Base-by-base conservation (phyloP, 2,113 vertebrate genomes). In the Chaenogobius annularis region DNA sequence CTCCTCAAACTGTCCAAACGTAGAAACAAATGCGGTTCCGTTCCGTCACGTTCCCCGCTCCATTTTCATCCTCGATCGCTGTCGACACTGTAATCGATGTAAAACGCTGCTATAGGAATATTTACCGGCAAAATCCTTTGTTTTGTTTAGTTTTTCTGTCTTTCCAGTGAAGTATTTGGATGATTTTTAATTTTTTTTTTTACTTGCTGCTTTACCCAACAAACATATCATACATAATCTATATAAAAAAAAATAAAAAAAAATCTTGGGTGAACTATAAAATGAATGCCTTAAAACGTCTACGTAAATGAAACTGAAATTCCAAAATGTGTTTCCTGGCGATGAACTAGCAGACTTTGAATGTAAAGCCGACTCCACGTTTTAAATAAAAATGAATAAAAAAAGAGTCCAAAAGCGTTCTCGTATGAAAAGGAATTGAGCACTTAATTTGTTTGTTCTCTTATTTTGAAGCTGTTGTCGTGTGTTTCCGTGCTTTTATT, bases 401-500 rank as follows among this genome's bases (percentile, higher is more conserved):
- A 40, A 40, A 9, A 5, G 59, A 17, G 31, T 15, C 15, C 9
- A 19, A n/a, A 17, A 62, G 31, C 56, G 31, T 59, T 61, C 10
- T 10, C 22, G 23, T 61, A 14, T 35, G 22, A 26, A 26, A 58
- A 35, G 8, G 31, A 62, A 2, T 17, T 0, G 26, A 63, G 35
- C 31, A 19, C 61, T n/a, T 63, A 37, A 13, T 4, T 31, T 31
- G 26, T 31, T 31, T 31, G 26, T 43, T 8, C 61, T 31, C 37
- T 37, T 46, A 44, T 14, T 46, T 47, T 66, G 40, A 66, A 22
- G 20, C 13, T 20, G 61, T 40, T 1, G 26, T 31, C 26, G 17
- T 43, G 31, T 63, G 61, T 63, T 63, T 63, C 20, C 61, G 10
- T 63, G 61, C 61, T 63, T 63, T 63, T 63, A 63, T 40, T 40